These are phyloP conservation scores for Triplophysa dalaica DNA, from an alignment of 2,113 vertebrate species.

Conservation along the genomic window DNA sequence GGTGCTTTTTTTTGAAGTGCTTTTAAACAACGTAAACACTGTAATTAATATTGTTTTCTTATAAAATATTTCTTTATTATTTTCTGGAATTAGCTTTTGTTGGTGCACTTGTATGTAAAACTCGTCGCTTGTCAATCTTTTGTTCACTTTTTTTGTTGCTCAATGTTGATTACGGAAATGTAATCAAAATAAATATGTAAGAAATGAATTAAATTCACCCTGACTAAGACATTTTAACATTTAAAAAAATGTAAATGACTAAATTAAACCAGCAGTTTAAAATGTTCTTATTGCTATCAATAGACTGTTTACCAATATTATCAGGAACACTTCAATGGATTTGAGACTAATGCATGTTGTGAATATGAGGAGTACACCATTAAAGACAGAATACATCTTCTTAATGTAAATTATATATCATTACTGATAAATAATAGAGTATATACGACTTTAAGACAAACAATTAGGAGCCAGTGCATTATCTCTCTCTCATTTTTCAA, in stretches of 20 bases:
- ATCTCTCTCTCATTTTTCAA: background rate
- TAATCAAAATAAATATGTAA: background rate
- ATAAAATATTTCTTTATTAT: conserved; percentile 9
- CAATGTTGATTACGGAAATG: background rate
- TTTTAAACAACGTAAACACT: background rate
- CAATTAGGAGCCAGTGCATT: conserved; percentile 30
- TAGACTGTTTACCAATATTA: conserved; percentile 17
- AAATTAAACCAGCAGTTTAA: background rate
- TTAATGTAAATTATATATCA: conserved; percentile 20
- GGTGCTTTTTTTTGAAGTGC: too few species aligned
- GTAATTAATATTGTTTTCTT: conserved; percentile 24
- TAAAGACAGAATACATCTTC: conserved; percentile 23
- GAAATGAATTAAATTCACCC: background rate
- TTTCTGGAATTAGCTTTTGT: conserved; percentile 4
- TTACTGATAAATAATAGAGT: conserved; percentile 20
- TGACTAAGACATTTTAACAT: background rate
- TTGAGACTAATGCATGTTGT: background rate
- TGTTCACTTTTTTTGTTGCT: conserved; percentile 4
- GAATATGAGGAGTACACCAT: conserved; percentile 13
- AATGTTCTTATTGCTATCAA: conserved; percentile 1
- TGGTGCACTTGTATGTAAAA: conserved; percentile 2
- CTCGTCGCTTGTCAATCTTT: background rate
- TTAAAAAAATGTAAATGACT: background rate
- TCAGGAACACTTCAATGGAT: background rate
- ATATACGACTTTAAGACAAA: background rate